Percentiles rank a stretch among this genome's conserved stretches.
Evolutionary conservation across 1,140 invertebrate genomes (phyloP).

Genomic region (Megalonaias nervosa): DNA sequence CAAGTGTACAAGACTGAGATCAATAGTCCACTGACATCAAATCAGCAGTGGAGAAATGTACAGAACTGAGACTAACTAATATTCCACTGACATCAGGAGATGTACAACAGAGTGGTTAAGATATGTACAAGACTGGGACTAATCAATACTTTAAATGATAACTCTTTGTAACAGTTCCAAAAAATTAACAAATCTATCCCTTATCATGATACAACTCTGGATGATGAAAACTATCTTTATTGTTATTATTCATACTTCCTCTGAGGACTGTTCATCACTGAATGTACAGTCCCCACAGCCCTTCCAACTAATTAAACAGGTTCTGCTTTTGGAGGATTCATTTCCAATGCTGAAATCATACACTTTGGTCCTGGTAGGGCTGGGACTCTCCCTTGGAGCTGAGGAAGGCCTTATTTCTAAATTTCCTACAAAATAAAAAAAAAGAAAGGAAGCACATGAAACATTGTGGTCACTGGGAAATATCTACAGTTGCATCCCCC

Average conservation of each 20-base stretch:
- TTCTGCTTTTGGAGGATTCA: constrained; percentile 19
- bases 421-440: constrained; percentile 20
- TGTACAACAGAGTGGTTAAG: no score
- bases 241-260: constrained; percentile 11
- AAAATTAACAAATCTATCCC: no score
- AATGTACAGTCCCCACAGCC: constrained; percentile 31
- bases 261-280: constrained; percentile 16
- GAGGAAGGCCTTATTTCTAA: constrained; percentile 16
- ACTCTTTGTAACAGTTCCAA: no score
- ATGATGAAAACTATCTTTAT: no score
- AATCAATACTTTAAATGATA: no score
- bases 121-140: no score
- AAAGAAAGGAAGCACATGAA: neutral
- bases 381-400: constrained; percentile 17
- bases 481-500: neutral
- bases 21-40: no score
- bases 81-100: no score
- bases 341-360: constrained; percentile 34
- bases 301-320: constrained; percentile 37
- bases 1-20: no score
- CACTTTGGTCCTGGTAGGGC: constrained; percentile 34
- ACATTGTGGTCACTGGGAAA: neutral
- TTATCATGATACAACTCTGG: no score
- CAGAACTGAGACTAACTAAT: no score
- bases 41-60: no score